Evolutionary conservation across 2,113 vertebrate species (phyloP), one percentile per base, ranked within the genome.

Genomic region (Rhipidura dahli): DNA sequence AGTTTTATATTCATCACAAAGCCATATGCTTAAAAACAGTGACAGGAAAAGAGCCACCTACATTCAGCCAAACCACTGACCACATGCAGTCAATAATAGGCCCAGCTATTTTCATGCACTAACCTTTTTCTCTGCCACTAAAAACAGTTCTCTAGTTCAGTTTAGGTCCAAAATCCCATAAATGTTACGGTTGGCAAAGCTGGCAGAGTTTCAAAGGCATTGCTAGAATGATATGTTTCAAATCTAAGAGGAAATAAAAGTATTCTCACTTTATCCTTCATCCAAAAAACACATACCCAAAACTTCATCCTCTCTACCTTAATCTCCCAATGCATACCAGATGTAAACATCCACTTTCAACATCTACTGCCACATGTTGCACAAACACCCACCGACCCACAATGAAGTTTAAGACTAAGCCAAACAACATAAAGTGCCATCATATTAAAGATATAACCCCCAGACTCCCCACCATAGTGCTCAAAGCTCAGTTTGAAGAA

Each of bases 41-140:
- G 68, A 97, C 91, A 97, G 96, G 97, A 98, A 98, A 95, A 96
- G 96, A 97, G 95, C 93, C 97, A 95, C 96, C 97, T 96, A 97
- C 97, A 78, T 73, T 71, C 50, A 81, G 97, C 95, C 96, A 97
- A 96, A 95, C 96, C 92, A 94, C 93, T 95, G 97, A 97, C 97
- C 97, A 96, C 97, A 97, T 84, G 96, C 80, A 97, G 97, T 97
- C 94, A 97, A 94, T 95, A 97, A 97, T 76, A 97, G 95, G 93
- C 85, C 79, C 57, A 88, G 96, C 96, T 98, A 97, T 98, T 98
- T 98, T 98, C 93, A 97, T 97, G 90, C 87, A 72, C 91, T 96
- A 97, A 95, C 87, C 93, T 97, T 98, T 97, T 97, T 97, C 83
- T 89, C 93, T 91, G 87, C 95, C 91, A 91, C 96, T 96, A 97